phyloP scores from a whole-genome alignment of 2,113 vertebrate genomes.

The Rhombomys opimus region DNA sequence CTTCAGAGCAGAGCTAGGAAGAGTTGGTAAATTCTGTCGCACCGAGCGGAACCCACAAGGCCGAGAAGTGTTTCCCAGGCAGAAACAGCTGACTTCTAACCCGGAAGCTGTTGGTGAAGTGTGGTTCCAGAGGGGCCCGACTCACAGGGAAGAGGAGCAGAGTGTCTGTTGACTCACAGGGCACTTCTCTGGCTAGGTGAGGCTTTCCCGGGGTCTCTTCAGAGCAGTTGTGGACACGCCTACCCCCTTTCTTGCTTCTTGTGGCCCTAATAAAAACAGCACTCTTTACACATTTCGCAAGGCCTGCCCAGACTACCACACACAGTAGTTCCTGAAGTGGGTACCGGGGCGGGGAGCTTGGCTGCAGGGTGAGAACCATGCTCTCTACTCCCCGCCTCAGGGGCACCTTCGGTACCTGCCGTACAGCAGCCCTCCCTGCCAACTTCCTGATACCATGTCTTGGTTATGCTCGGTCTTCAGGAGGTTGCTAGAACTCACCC shows the following conservation, averaged over 20 bases:
- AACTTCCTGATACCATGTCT: not conserved
- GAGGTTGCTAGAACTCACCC: not conserved
- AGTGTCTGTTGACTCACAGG: not conserved
- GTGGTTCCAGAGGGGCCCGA: slow-evolving; percentile 49
- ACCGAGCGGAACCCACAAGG: not conserved
- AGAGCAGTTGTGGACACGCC: not conserved
- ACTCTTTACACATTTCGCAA: not conserved
- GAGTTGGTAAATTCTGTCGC: not conserved
- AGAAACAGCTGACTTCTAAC: not conserved
- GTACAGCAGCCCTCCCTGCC: not conserved
- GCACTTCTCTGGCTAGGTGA: not conserved
- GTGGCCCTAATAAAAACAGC: not conserved
- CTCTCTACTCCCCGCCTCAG: not conserved
- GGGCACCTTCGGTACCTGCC: not conserved
- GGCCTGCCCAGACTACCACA: not conserved
- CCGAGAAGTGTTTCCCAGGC: not conserved
- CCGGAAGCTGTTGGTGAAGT: slow-evolving; percentile 46
- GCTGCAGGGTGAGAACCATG: not conserved
- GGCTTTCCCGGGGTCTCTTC: slow-evolving; percentile 4
- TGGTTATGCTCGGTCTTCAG: not conserved
- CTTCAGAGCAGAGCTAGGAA: not conserved
- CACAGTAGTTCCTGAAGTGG: not conserved
- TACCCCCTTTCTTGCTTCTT: slow-evolving; percentile 2
- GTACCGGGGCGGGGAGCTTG: not conserved
- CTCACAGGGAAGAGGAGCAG: not conserved